Conservation (phyloP, 2,888 invertebrate species). For the Acronicta aceris region DNA sequence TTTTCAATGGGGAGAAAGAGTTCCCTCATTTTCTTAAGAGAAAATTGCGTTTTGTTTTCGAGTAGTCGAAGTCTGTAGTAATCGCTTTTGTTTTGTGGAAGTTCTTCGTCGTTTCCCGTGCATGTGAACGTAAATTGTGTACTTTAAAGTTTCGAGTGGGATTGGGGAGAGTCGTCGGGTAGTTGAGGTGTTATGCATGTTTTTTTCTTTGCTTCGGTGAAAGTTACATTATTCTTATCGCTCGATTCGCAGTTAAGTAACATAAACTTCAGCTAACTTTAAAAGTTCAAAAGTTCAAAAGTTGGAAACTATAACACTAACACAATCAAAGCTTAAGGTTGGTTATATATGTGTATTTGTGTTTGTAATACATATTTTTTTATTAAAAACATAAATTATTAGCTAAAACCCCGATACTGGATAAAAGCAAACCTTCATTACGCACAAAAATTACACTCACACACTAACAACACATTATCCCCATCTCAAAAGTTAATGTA, state of each 20-base stretch:
- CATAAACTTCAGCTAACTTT: conserved; percentile 29
- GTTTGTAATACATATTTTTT: not conserved
- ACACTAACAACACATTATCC: conserved; percentile 85
- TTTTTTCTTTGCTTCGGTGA: conserved; percentile 60
- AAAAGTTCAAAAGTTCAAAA: conserved; percentile 19
- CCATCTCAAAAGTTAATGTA: conserved; percentile 89
- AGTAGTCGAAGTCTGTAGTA: conserved; percentile 89
- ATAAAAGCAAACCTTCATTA: conserved; percentile 70
- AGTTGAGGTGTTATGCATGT: conserved; percentile 72
- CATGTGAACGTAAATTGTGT: conserved; percentile 87
- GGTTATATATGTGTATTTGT: not conserved
- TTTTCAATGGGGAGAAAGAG: conserved; percentile 90
- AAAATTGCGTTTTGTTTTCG: conserved; percentile 90
- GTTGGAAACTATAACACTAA: conserved; percentile 6
- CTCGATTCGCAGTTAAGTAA: conserved; percentile 7
- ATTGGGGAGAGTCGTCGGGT: conserved; percentile 75
- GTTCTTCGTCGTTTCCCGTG: conserved; percentile 76
- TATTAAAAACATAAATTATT: not conserved
- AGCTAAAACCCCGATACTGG: conserved; percentile 33
- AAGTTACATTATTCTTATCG: conserved; percentile 46
- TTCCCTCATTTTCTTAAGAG: conserved; percentile 90
- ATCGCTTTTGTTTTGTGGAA: conserved; percentile 88
- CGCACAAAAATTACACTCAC: conserved; percentile 77
- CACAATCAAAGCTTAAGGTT: conserved; percentile 3
- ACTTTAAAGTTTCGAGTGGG: conserved; percentile 82